Evolutionary conservation across 2,797 vertebrate genomes (phyloP), one percentile per base, ranked within the genome.

Genomic region (Leptoclinus maculatus): DNA sequence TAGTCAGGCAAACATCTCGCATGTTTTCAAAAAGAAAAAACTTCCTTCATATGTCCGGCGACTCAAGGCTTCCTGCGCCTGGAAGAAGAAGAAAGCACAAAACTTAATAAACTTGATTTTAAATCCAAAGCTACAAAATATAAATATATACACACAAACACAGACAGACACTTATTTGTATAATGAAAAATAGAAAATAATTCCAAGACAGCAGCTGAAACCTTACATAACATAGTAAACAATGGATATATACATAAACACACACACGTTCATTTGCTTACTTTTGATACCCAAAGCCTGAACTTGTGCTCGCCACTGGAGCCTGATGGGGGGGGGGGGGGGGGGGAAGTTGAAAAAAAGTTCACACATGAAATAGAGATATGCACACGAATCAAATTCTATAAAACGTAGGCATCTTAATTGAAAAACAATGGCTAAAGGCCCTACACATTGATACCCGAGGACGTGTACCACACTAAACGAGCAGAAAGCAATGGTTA

Each of bases 31-130:
- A 39, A 62, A 38, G 25, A 56, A 69, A 71, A 74, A 38, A 41
- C 19, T 14, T 62, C 25, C 59, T 71, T 78, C 54, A 45, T 32
- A 5, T 47, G 29, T 49, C 5, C 67, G 56, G 36, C 12, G 2
- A 3, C 4, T 96, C 91, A 99, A 3, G 97, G 97, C 81, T 97
- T 99, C 89, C 96, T 97, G 87, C 98, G 96, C 87, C 98, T 99
- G 78, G 4, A 86, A 89, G 66, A 77, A 34, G 32, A 77, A 89
- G 59, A 80, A n/a, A 54, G 13, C 1, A 0, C 41, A 39, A 47
- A 58, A 0, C 34, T 57, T 5, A 57, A 63, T 49, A 16, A 32
- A 25, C 3, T 0, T 7, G 0, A 59, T 36, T 41, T 60, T 9
- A 53, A 27, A 25, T n/a, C 13, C 7, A 53, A 59, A 14, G 27